Evolutionary conservation across 2,113 vertebrate genomes (phyloP).

Genomic region (Boleophthalmus pectinirostris): DNA sequence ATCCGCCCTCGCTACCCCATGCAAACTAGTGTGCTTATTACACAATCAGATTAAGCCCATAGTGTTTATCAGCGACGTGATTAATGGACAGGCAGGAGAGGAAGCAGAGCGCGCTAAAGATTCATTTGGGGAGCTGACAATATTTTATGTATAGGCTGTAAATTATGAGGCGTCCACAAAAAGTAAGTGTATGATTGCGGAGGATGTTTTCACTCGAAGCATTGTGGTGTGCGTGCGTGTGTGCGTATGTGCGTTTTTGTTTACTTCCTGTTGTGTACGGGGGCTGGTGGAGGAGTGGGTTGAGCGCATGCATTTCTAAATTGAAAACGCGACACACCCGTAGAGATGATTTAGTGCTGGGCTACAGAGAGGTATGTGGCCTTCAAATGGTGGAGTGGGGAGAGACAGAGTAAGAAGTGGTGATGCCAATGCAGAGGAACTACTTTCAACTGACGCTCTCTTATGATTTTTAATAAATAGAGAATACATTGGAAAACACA

Average conservation of each 20-base stretch:
- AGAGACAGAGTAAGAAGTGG: slow-evolving; percentile 32
- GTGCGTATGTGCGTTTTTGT: slow-evolving; percentile 25
- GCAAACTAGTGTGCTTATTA: slow-evolving; percentile 54
- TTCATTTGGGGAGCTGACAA: slow-evolving; percentile 63
- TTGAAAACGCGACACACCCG: slow-evolving; percentile 69
- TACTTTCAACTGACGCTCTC: slow-evolving; percentile 41
- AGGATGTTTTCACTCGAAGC: slow-evolving; percentile 53
- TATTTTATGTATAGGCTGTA: slow-evolving; percentile 60
- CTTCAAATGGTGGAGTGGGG: slow-evolving; percentile 44
- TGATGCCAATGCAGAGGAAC: slow-evolving; percentile 34
- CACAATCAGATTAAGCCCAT: slow-evolving; percentile 52
- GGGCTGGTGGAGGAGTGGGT: slow-evolving; percentile 50
- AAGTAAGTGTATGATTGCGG: slow-evolving; percentile 64
- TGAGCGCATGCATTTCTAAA: slow-evolving; percentile 70
- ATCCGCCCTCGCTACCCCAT: slow-evolving; percentile 24
- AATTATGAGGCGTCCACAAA: slow-evolving; percentile 49
- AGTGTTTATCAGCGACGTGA: slow-evolving; percentile 63
- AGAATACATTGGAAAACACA: slow-evolving; percentile 6
- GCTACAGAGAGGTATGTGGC: slow-evolving; percentile 41
- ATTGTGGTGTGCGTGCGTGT: slow-evolving; percentile 37
- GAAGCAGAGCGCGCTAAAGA: slow-evolving; percentile 58
- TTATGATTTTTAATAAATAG: slow-evolving; percentile 36
- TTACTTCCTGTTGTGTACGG: slow-evolving; percentile 6
- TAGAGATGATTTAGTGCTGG: slow-evolving; percentile 60
- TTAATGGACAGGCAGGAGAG: slow-evolving; percentile 51